Conservation (phyloP, 1,140 invertebrate genomes). For the Brevipalpus yothersi region DNA sequence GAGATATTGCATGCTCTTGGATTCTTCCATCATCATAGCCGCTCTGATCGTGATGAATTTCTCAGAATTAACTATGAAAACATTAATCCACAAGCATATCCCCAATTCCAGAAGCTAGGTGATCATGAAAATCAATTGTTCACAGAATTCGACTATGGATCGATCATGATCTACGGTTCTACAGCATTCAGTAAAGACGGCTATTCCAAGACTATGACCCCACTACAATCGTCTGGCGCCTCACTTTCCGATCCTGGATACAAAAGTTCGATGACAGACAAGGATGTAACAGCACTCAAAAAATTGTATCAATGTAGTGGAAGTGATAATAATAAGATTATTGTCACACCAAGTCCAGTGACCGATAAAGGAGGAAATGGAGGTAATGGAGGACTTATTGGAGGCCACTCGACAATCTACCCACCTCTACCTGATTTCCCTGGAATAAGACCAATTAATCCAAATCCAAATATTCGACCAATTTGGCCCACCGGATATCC, state of each 20-base stretch:
- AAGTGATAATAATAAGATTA: background rate
- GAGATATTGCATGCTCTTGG: slow-evolving; percentile 13
- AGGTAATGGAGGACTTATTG: too few species aligned
- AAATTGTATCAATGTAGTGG: slow-evolving; percentile 19
- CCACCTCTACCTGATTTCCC: too few species aligned
- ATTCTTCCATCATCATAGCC: slow-evolving; percentile 27
- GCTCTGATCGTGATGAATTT: slow-evolving; percentile 29
- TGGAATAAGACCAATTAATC: too few species aligned
- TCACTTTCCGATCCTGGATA: background rate
- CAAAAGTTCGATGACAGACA: slow-evolving; percentile 4
- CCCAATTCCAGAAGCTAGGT: slow-evolving; percentile 11
- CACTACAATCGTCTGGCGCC: background rate
- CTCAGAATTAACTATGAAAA: slow-evolving; percentile 34
- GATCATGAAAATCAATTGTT: slow-evolving; percentile 9
- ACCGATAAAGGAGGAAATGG: too few species aligned
- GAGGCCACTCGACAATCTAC: too few species aligned
- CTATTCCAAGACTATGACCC: background rate
- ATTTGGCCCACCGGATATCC: too few species aligned
- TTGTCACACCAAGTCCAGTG: background rate
- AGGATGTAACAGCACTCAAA: background rate
- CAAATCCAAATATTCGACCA: too few species aligned
- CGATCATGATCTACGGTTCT: slow-evolving; percentile 22
- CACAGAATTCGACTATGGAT: slow-evolving; percentile 17
- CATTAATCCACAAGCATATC: slow-evolving; percentile 23
- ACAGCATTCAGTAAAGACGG: slow-evolving; percentile 9